phyloP scores from a whole-genome alignment of 2,888 invertebrate genomes.

The Ametastegia equiseti region DNA sequence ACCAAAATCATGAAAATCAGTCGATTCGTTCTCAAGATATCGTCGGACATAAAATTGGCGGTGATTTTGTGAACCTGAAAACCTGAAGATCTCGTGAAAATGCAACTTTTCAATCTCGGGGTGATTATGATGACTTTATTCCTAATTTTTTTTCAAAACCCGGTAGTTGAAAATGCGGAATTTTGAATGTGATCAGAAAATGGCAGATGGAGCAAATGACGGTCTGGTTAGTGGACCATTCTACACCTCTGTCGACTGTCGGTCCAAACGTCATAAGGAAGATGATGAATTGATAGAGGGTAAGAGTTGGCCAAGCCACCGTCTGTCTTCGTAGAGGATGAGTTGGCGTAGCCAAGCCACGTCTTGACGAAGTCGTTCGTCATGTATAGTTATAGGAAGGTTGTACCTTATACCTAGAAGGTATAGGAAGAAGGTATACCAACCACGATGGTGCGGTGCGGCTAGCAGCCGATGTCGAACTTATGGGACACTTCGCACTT shows the following conservation, averaged over 20 bases:
- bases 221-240: conserved; percentile 57
- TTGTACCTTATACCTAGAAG: conserved; percentile 17
- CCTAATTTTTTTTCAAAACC: conserved; percentile 27
- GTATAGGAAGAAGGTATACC: too few relatives aligned
- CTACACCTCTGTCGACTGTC: conserved; percentile 42
- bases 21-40: too few relatives aligned
- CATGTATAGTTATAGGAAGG: conserved; percentile 13
- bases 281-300: conserved; percentile 26
- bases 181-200: conserved; percentile 47
- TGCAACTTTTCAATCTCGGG: too few relatives aligned
- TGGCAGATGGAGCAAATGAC: conserved; percentile 51
- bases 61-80: too few relatives aligned
- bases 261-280: conserved; percentile 20
- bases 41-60: too few relatives aligned
- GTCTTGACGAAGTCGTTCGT: conserved; percentile 47
- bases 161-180: conserved; percentile 52
- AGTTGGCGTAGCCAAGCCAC: conserved; percentile 25
- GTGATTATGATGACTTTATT: too few relatives aligned
- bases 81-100: too few relatives aligned
- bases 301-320: conserved; percentile 31
- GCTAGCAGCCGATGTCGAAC: conserved; percentile 21
- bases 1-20: too few relatives aligned
- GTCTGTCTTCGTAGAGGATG: conserved; percentile 41
- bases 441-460: neutral
- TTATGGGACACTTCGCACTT: conserved; percentile 35